Conservation (phyloP, 2,113 vertebrate genomes). For the Morone chrysops region DNA sequence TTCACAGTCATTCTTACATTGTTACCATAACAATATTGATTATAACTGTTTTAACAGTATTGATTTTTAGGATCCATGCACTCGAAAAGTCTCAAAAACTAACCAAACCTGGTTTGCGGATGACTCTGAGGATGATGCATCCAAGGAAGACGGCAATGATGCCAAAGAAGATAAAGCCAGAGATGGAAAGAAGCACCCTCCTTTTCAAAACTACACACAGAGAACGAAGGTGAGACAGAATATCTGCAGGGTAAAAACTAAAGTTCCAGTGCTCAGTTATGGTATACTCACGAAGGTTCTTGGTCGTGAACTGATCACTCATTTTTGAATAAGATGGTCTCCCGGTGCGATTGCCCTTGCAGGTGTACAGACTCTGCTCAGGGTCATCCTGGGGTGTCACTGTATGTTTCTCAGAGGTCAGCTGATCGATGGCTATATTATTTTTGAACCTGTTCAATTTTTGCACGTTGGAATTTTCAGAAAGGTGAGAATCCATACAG, state of each 20-base stretch:
- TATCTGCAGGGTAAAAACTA: background rate
- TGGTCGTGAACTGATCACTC: constrained; percentile 70
- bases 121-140: constrained; percentile 66
- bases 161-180: constrained; percentile 75
- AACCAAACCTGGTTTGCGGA: constrained; percentile 70
- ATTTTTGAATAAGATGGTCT: constrained; percentile 60
- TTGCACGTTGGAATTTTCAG: background rate
- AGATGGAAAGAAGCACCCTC: constrained; percentile 80
- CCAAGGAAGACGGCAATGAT: constrained; percentile 64
- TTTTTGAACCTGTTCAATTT: constrained; percentile 63
- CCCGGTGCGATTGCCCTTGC: constrained; percentile 38
- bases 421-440: rapidly evolving
- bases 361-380: constrained; percentile 71
- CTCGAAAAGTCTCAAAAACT: background rate
- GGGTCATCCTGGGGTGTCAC: constrained; percentile 72
- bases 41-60: background rate
- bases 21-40: background rate
- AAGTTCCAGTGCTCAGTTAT: background rate
- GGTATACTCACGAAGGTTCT: constrained; percentile 77
- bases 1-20: too few relatives aligned
- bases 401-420: background rate
- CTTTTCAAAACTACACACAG: constrained; percentile 77
- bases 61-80: background rate
- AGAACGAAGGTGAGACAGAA: background rate
- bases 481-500: background rate